Conservation (phyloP, 1,140 invertebrate genomes). For the Frieseomelitta varia region DNA sequence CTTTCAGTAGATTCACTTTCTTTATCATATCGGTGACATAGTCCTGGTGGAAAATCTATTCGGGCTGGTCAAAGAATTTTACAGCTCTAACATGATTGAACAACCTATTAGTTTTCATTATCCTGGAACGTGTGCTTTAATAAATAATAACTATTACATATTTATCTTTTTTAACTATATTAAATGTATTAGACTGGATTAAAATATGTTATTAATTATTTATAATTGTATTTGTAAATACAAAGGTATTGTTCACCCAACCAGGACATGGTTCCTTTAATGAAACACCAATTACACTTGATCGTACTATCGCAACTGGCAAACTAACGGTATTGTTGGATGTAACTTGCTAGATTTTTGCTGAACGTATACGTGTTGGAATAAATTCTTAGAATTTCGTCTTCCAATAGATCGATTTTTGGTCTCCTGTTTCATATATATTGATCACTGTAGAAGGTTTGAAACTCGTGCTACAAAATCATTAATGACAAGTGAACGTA, state of each 20-base stretch:
- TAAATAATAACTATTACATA: too few species aligned
- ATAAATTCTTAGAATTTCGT: constrained; percentile 87
- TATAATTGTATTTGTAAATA: too few species aligned
- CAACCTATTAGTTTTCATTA: constrained; percentile 91
- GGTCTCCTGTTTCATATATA: constrained; percentile 86
- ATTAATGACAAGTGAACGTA: constrained; percentile 6
- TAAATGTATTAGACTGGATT: too few species aligned
- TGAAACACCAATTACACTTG: constrained; percentile 93
- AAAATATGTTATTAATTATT: too few species aligned
- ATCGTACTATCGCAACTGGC: constrained; percentile 95
- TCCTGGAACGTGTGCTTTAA: too few species aligned
- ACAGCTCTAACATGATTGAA: constrained; percentile 90
- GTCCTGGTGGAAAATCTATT: constrained; percentile 92
- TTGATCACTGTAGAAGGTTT: constrained; percentile 88
- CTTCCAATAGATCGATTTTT: constrained; percentile 85
- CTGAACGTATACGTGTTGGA: constrained; percentile 95
- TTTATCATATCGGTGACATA: constrained; percentile 88
- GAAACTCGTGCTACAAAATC: constrained; percentile 84
- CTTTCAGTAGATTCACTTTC: constrained; percentile 76
- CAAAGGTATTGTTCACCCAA: too few species aligned
- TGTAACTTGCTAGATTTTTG: constrained; percentile 91
- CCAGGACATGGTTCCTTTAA: constrained; percentile 89
- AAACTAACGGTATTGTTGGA: constrained; percentile 84
- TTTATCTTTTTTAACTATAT: too few species aligned
- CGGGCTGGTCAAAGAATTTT: constrained; percentile 93